These are phyloP conservation scores for Eurytoma californica DNA, from an alignment of 2,888 invertebrate species.

Conservation along the genomic window DNA sequence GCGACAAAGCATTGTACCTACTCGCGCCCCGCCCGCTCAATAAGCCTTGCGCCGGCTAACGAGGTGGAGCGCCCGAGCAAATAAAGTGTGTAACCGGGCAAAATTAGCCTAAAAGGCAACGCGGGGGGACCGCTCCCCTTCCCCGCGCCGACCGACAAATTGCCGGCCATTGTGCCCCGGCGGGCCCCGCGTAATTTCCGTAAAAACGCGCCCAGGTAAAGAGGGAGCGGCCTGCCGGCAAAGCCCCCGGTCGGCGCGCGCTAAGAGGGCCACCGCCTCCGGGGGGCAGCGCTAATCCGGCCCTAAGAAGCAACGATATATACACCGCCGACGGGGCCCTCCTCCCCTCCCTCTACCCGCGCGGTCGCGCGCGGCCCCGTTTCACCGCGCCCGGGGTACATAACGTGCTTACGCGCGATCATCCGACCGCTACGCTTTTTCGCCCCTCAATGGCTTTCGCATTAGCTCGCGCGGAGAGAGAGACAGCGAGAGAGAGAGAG, in stretches of 20 bases:
- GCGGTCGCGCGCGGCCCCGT: background rate
- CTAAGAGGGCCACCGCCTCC: slow-evolving; percentile 59
- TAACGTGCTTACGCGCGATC: slow-evolving; percentile 74
- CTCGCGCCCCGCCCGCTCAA: no score
- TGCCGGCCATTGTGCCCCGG: slow-evolving; percentile 50
- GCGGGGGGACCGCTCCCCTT: background rate
- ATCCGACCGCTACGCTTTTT: slow-evolving; percentile 68
- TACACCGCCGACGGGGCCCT: slow-evolving; percentile 29
- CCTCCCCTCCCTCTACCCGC: background rate
- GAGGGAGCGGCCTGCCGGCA: background rate
- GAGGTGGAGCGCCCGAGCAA: background rate
- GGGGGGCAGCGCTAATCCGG: slow-evolving; percentile 62
- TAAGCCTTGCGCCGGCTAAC: slow-evolving; percentile 9
- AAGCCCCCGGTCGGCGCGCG: slow-evolving; percentile 25
- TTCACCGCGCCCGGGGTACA: slow-evolving; percentile 66
- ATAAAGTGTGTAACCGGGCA: slow-evolving; percentile 34
- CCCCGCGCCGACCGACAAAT: slow-evolving; percentile 56
- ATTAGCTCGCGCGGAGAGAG: slow-evolving; percentile 54
- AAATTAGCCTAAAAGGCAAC: slow-evolving; percentile 41
- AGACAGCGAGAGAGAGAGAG: slow-evolving; percentile 11
- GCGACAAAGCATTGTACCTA: background rate
- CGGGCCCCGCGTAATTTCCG: slow-evolving; percentile 25
- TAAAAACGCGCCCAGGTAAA: slow-evolving; percentile 40
- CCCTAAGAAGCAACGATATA: slow-evolving; percentile 72
- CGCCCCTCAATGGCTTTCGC: slow-evolving; percentile 55